phyloP scores from a whole-genome alignment of 2,113 vertebrate species.

The Probosciger aterrimus region DNA sequence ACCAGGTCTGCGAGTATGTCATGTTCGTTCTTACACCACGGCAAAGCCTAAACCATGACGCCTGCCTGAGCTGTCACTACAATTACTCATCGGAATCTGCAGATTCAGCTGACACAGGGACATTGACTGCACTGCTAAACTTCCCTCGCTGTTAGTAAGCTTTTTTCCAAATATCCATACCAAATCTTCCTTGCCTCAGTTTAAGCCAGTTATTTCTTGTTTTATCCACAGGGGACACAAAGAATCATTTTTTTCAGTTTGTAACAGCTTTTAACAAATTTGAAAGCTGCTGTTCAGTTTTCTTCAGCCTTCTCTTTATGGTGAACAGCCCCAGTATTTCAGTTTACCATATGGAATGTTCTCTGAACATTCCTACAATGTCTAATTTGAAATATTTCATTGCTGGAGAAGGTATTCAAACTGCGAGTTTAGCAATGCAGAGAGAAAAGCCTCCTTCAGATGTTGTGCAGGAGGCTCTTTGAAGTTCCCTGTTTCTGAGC shows the following conservation, averaged over 20 bases:
- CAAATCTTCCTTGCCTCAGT: not conserved
- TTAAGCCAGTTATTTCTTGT: not conserved
- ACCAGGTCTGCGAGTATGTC: not conserved
- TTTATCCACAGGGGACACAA: not conserved
- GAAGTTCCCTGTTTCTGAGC: not conserved
- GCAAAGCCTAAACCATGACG: not conserved
- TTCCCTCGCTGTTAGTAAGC: not conserved
- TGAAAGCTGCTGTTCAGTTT: not conserved
- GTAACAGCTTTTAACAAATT: not conserved
- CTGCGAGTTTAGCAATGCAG: not conserved
- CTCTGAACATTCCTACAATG: not conserved
- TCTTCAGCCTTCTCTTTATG: not conserved
- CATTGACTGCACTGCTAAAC: not conserved
- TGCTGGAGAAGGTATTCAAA: not conserved
- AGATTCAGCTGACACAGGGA: not conserved
- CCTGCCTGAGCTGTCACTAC: not conserved
- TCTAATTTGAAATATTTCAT: not conserved
- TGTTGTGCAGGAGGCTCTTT: not conserved
- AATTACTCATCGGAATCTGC: not conserved
- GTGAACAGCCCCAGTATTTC: not conserved
- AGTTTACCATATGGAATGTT: not conserved
- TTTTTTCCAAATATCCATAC: not conserved
- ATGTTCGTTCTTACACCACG: not conserved
- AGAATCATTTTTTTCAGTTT: not conserved
- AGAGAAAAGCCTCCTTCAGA: not conserved